Evolutionary conservation across 2,113 vertebrate species (phyloP), one percentile per base, ranked within the genome.

Genomic region (Choloepus hoffmanni): DNA sequence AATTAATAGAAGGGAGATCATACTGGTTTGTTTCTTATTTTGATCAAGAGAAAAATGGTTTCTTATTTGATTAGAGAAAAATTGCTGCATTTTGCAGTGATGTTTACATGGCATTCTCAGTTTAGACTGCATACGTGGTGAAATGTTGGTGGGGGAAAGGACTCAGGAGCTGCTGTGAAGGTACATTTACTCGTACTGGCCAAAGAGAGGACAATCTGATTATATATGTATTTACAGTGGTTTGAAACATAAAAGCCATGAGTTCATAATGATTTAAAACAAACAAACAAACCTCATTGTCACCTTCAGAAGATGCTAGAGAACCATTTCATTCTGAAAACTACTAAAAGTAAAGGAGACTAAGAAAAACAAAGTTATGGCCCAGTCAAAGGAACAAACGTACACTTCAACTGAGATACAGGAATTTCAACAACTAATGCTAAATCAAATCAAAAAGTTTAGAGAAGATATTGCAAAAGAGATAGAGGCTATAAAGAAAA

Each of bases 71-170:
- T 45, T 45, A 45, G 43, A 45, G 43, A 45, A 45, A 91, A 94
- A 83, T 96, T 67, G 95, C 97, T 98, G 97, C 97, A 36, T 98
- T 98, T 98, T 83, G 97, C 97, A 97, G 97, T 45, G 43, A 45
- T 45, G 43, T 45, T 45, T 45, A 45, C 43, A 45, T 45, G 43
- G 43, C 43, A 45, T 45, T 45, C 43, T 45, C 43, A 45, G 43
- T 96, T 97, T 97, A 98, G 97, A 81, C 98, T 97, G 96, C 98
- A 91, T 53, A 91, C 10, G 81, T 85, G 90, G 96, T 0, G 36
- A 95, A 93, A 82, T 78, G 94, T 94, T 77, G 93, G 94, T 13
- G 55, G 55, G 55, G 18, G 16, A 36, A 92, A 40, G 60, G 21
- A 63, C 30, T 30, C 36, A 36, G 50, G 5, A 7, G 30, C 48